These are phyloP conservation scores for Chirona hameri DNA, from an alignment of 2,888 invertebrate genomes.

Conservation along the genomic window DNA sequence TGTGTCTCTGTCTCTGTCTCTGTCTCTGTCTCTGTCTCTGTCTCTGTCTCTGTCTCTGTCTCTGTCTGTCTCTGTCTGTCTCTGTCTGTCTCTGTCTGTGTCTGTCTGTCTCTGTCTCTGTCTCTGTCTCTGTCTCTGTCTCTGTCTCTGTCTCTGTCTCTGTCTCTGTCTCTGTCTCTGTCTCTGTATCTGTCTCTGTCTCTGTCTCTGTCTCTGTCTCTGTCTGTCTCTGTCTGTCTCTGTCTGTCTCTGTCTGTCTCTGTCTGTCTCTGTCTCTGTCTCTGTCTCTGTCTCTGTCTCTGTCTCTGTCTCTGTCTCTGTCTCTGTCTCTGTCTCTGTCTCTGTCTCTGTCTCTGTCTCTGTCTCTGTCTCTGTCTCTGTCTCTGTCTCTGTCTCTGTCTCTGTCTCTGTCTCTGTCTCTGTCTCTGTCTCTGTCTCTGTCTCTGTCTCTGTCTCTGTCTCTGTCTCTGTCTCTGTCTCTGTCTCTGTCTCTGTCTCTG, in stretches of 20 bases:
- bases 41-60: too few species aligned
- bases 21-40: too few species aligned
- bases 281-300: background rate
- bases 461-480: too few species aligned
- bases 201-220: constrained; percentile 25
- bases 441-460: background rate
- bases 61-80: too few species aligned
- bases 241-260: constrained; percentile 12
- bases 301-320: background rate
- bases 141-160: constrained; percentile 12
- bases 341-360: too few species aligned
- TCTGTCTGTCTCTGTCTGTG: too few species aligned
- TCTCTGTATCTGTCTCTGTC: too few species aligned
- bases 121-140: background rate
- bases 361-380: too few species aligned
- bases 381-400: too few species aligned
- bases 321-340: background rate
- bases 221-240: constrained; percentile 12
- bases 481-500: too few species aligned
- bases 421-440: background rate
- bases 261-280: constrained; percentile 23
- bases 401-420: background rate
- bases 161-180: constrained; percentile 23
- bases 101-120: too few species aligned
- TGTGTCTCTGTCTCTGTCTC: too few species aligned